Base-by-base conservation (phyloP, 64 coral and sea anemone genomes). In the Montipora cactus region DNA sequence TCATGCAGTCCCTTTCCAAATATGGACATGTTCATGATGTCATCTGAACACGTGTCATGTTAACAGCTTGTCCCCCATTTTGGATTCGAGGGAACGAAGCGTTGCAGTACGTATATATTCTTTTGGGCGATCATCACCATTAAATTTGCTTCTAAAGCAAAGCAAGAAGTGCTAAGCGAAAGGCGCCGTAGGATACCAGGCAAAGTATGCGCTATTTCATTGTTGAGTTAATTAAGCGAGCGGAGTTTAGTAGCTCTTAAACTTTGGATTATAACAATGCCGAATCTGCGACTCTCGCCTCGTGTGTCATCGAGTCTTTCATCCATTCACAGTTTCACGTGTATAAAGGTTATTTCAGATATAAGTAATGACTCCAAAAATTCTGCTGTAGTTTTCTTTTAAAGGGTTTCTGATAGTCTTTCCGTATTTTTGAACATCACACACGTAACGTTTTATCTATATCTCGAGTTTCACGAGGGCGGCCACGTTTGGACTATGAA, bases 181-280 rank as follows among this genome's bases (percentile, higher is more conserved):
- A 89, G 80, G 88, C 82, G 88, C 80, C 89, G 49, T 90, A 95
- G 88, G 88, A 95, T 79, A 95, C 5, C 93, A 95, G 93, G 93
- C 93, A 95, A 95, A 90, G 93, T 95, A 95, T 95, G 93, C 93
- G 93, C 70, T 77, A 50, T 90, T 90, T 95, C 83, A 14, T 85
- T 95, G 71, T 66, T 75, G 78, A 5, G 89, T 84, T 20, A 72
- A 68, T 86, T 8, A 57, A 8, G 53, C 44, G 66, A 18, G 81
- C n/a, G 47, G 64, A 48, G 62, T 64, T 6, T 57, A 1, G 53
- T 64, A 12, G 61, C 61, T 64, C 14, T 7, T 64, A 64, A 64
- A 57, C 53, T 57, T 57, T 57, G 7, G 53, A 68, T 84, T 69
- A 37, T 37, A 37, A 37, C 12, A 48, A 44, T 46, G 25, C 58